Base-by-base conservation (phyloP, 2,113 vertebrate species). In the Mobula birostris region DNA sequence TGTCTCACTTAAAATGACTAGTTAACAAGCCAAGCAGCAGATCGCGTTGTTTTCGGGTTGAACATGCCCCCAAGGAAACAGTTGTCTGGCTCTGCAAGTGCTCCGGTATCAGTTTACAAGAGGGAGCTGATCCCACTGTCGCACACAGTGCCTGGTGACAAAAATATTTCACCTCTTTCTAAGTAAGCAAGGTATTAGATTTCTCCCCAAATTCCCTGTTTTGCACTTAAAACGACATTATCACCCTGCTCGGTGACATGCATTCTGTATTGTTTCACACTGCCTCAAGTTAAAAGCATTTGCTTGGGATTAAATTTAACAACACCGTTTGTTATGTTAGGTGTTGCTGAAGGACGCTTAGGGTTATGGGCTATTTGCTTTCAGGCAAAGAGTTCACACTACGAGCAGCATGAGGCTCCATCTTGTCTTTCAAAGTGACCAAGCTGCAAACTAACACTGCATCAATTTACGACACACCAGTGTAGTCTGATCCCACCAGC, bases 201-300 rank as follows among this genome's bases (percentile, higher is more conserved):
- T 95, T 95, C 94, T 63, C 78, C 17, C 0, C 88, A 94, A 19
- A 48, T 93, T 74, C 68, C 94, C 78, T 94, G 94, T 95, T 95
- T 93, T 94, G 94, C 94, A 56, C 94, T 94, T 76, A 12, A 94
- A 95, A 93, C 9, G 80, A 32, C 92, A 77, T 95, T 95, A 72
- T 95, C 94, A 91, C 94, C 95, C 95, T 94, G 74, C 95, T 94
- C 94, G 95, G 85, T 94, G 94, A 94, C 94, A 94, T 11, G 17
- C 94, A 76, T 32, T 94, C 94, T 85, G 94, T 94, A 88, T 94
- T 94, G 94, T 94, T 95, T 94, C 95, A 94, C 82, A 77, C 48
- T 87, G 79, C 95, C 93, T 91, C 94, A 94, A 95, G 95, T 95
- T 95, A 95, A 95, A 95, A 96, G 94, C 95, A 94, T 95, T 95